phyloP scores from a whole-genome alignment of 2,797 vertebrate genomes.

The Trematomus bernacchii region DNA sequence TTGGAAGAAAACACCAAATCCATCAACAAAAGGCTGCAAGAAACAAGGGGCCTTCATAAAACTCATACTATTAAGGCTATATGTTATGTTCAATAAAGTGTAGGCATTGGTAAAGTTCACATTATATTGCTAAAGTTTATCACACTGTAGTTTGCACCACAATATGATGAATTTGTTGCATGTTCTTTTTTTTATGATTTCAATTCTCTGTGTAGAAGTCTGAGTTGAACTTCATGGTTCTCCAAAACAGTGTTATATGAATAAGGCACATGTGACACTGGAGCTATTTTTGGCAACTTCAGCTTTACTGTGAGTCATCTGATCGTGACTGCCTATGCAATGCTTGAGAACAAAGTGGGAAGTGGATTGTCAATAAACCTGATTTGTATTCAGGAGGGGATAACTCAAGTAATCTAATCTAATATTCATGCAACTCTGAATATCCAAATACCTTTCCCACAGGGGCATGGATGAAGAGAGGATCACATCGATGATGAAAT shows the following conservation, averaged over 20 bases:
- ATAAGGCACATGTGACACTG: slow-evolving; percentile 13
- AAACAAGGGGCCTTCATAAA: slow-evolving; percentile 10
- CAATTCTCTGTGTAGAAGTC: not conserved
- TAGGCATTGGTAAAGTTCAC: not conserved
- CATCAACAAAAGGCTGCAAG: slow-evolving; percentile 35
- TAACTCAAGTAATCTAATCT: slow-evolving; percentile 26
- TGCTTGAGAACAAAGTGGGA: slow-evolving; percentile 15
- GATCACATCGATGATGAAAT: slow-evolving; percentile 28
- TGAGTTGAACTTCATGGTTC: not conserved
- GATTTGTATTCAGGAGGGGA: slow-evolving; percentile 12
- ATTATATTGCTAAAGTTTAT: not conserved
- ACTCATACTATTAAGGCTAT: slow-evolving; percentile 29
- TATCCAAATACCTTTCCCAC: slow-evolving; percentile 31
- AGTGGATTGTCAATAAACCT: slow-evolving; percentile 20
- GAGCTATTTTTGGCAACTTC: slow-evolving; percentile 18
- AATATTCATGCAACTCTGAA: slow-evolving; percentile 41
- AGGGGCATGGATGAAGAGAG: slow-evolving; percentile 2
- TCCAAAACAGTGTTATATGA: slow-evolving; percentile 10
- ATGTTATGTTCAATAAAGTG: slow-evolving; percentile 35
- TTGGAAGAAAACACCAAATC: slow-evolving; percentile 40
- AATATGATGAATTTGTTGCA: not conserved
- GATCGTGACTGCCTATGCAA: slow-evolving; percentile 19
- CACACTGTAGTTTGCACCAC: not conserved
- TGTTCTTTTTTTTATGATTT: slow-evolving; percentile 3
- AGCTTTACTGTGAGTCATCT: slow-evolving; percentile 6